phyloP scores from a whole-genome alignment of 2,797 vertebrate genomes.

The Tenualosa thibaudeaui region DNA sequence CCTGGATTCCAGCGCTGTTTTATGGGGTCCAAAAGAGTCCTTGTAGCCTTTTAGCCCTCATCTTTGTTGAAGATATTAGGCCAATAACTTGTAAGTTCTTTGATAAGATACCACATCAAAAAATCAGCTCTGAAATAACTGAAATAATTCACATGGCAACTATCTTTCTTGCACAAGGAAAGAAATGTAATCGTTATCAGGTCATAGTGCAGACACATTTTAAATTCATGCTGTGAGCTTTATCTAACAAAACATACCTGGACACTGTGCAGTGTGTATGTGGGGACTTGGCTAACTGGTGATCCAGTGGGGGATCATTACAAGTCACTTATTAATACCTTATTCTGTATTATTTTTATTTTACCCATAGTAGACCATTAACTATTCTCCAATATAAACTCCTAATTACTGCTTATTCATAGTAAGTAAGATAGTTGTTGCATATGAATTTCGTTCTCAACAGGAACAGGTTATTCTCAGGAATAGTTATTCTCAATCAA shows the following conservation, averaged over 20 bases:
- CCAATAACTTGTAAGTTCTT: neutral
- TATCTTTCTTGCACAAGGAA: neutral
- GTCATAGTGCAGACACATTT: neutral
- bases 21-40: neutral
- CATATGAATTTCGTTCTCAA: too few species aligned
- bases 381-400: too few species aligned
- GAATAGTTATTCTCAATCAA: too few species aligned
- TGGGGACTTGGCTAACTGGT: too few species aligned
- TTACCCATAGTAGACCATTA: too few species aligned
- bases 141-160: neutral
- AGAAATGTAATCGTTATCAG: neutral
- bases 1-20: neutral
- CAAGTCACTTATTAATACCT: too few species aligned
- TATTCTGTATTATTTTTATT: too few species aligned
- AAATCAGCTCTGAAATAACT: neutral
- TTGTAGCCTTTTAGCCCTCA: neutral
- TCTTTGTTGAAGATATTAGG: neutral
- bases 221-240: neutral
- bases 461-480: too few species aligned
- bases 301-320: too few species aligned
- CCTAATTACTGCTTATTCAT: too few species aligned
- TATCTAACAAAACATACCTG: neutral
- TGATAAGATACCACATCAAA: neutral
- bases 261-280: neutral
- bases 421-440: too few species aligned